Conservation (phyloP, 2,888 invertebrate genomes). For the Panopea generosa region DNA sequence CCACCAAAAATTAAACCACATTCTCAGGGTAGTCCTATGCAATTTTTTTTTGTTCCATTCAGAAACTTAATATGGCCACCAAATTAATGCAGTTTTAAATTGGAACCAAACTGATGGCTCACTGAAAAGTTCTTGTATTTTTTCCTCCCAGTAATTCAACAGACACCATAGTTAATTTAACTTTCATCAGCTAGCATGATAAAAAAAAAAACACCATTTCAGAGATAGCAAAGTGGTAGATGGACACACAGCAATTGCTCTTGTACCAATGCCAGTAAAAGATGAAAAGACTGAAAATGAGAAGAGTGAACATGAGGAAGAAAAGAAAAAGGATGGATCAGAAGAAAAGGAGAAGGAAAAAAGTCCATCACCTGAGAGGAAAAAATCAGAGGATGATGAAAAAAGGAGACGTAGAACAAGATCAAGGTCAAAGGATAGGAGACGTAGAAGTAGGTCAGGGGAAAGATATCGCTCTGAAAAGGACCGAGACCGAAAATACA, state of each 20-base stretch:
- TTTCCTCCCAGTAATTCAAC: too few relatives aligned
- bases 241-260: conserved; percentile 44
- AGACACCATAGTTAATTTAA: too few relatives aligned
- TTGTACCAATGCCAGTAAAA: conserved; percentile 37
- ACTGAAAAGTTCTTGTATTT: too few relatives aligned
- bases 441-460: conserved; percentile 47
- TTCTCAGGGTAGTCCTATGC: too few relatives aligned
- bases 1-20: too few relatives aligned
- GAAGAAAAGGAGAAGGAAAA: neutral
- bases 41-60: too few relatives aligned
- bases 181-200: too few relatives aligned
- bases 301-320: conserved; percentile 37
- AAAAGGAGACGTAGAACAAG: conserved; percentile 26
- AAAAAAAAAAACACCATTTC: too few relatives aligned
- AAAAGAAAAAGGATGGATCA: conserved; percentile 37
- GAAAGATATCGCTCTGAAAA: conserved; percentile 17
- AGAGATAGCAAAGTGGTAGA: conserved; percentile 25
- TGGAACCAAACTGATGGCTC: too few relatives aligned
- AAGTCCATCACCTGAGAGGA: conserved; percentile 29
- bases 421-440: conserved; percentile 65
- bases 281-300: conserved; percentile 31
- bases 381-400: conserved; percentile 27
- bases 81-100: too few relatives aligned
- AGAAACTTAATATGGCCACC: too few relatives aligned
- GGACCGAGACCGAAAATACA: conserved; percentile 50